Base-by-base conservation (phyloP, 2,888 invertebrate genomes). In the Fissipunctia ypsillon region DNA sequence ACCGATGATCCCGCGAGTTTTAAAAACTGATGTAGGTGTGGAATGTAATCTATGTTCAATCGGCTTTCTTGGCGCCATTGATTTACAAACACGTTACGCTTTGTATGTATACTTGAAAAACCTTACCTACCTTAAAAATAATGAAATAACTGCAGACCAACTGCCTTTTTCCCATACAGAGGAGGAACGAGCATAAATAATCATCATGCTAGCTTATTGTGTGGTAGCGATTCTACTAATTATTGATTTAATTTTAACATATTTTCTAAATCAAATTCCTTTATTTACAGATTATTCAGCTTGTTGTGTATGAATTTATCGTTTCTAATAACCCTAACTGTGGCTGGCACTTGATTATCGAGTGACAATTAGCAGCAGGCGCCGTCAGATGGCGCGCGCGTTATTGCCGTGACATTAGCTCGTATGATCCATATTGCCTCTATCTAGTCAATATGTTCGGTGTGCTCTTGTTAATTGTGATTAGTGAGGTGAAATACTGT, bases 301-400 rank as follows among this genome's bases (percentile, higher is more conserved):
- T 22, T 25, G 25, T 76, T 25, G 38, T 38, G 9, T 50, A 54
- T 35, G 4, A 54, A 41, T 54, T 25, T 56, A 45, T 77, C 31
- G 25, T 31, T 52, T 38, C 54, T 57, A 67, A 73, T 81, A 73
- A 70, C 85, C 82, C 87, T 85, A 76, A 41, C 54, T 10, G 2
- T 7, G 25, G 25, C 54, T 22, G n/a, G 45, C 69, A 73, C 80
- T 87, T 82, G 76, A 82, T 80, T 76, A 84, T 86, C 76, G 73
- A 86, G 83, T 86, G 88, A 87, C 80, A 87, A 86, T 84, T 84
- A 84, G 74, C 76, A 71, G 69, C 83, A 84, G 83, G 63, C 78
- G 80, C 73, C 83, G 76, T 80, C 88, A 90, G 88, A 85, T 87
- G 85, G 82, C 84, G 76, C 63, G 69, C 76, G 63, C 71, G 84